Base-by-base conservation (phyloP, 2,888 invertebrate species). In the Atethmia centrago region DNA sequence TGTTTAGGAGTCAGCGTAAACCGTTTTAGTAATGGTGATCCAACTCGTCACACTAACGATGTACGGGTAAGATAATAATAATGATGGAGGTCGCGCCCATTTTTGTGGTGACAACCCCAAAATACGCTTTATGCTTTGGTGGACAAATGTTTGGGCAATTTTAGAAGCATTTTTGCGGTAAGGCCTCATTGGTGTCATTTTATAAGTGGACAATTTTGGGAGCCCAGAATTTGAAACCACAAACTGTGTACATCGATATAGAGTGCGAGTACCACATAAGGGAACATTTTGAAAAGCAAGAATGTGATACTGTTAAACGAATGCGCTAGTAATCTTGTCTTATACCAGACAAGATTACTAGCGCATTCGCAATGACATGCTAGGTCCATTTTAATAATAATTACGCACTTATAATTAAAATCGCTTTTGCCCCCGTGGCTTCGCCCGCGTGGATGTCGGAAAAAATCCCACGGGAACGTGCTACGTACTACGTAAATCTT, bases 101-200 rank as follows among this genome's bases (percentile, higher is more conserved):
- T 42, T 78, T 45, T 58, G 78, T 14, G 71, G 70, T 51, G 21
- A 21, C 42, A 31, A 49, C 40, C 31, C 42, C 19, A 36, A 19
- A 58, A 78, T 25, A 9, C 16, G 40, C 19, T 19, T 0, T 21
- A 56, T 31, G 40, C 47, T 78, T 49, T 56, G 12, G 31, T 31
- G 10, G 40, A 77, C 19, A 3, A 49, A 64, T 74, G 67, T 66
- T 40, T 40, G 53, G 28, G 0, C 12, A 45, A 76, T 47, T 25
- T 65, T 4, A 40, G 4, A 65, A 77, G 65, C 28, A 51, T 62
- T 28, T 77, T 40, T 66, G 45, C 1, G 53, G 53, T 64, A 12
- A 36, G 16, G 47, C 25, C 31, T 59, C 25, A 75, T 76, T 31
- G 21, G 31, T 68, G 25, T 31, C 45, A 49, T 42, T 49, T 42